Evolutionary conservation across 2,797 vertebrate species (phyloP), one percentile per base, ranked within the genome.

Genomic region (Glyptemys insculpta): DNA sequence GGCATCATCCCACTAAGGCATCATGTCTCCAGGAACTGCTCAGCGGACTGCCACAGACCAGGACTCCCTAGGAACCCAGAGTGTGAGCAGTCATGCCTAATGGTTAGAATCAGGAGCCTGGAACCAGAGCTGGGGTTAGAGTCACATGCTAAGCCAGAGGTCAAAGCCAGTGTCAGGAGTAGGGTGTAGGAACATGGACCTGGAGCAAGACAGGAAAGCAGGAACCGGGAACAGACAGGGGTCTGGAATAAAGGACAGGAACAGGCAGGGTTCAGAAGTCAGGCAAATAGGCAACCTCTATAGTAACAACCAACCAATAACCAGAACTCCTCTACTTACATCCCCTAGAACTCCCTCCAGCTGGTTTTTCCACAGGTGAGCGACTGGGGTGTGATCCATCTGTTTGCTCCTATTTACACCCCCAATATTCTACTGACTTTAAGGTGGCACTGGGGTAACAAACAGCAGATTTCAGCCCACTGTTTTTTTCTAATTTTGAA

Each of bases 281-380:
- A 68, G 16, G 14, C 62, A n/a, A 68, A 15, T 34, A 19, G 62
- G 62, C 16, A n/a, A 18, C 59, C 19, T 37, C 34, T n/a, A 18
- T n/a, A 68, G 12, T 59, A 23, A 59, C 57, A 59, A 12, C 27
- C 57, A 29, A 59, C 27, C 27, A 59, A 59, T 11, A 59, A 59
- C 12, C 14, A 59, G 12, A 59, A 59, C 27, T 59, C 57, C 27
- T 59, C 12, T 14, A 31, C 5, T 29, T 59, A 12, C 57, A 1
- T 79, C 41, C 2, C 19, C 4, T 0, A 25, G 4, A 0, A 3
- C 76, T 19, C 16, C 1, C 83, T 86, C 49, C 76, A 1, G 0
- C 16, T 92, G 21, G 56, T 4, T 4, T 92, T 92, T 85, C 94
- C 19, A 19, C 54, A 0, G 12, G 4, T 5, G 57, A 89, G 81